phyloP scores from a whole-genome alignment of 2,888 invertebrate genomes.

The Drosophila atripex region DNA sequence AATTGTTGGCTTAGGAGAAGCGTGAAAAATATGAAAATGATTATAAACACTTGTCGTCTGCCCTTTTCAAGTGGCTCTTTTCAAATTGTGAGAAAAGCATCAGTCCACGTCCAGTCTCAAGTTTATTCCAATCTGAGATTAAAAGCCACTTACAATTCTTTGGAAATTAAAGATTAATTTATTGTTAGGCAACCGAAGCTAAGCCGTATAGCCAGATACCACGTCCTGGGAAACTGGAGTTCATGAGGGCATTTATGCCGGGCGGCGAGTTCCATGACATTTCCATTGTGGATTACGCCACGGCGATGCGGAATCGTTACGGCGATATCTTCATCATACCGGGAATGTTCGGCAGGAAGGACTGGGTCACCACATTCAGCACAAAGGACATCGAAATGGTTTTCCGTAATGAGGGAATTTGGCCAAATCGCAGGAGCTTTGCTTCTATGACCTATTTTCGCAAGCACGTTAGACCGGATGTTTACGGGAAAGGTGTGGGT shows the following conservation, averaged over 20 bases:
- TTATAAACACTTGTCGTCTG: neutral
- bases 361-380: conserved; percentile 83
- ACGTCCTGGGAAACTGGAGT: conserved; percentile 47
- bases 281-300: conserved; percentile 43
- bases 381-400: conserved; percentile 85
- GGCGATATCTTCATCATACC: conserved; percentile 81
- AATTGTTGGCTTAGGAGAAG: neutral
- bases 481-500: conserved; percentile 50
- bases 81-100: neutral
- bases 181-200: neutral
- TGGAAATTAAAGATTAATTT: neutral
- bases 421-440: conserved; percentile 83
- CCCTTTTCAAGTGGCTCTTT: neutral
- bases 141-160: neutral
- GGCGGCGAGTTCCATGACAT: conserved; percentile 54
- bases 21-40: neutral
- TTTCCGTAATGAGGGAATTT: conserved; percentile 84
- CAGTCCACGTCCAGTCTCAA: conserved; percentile 2
- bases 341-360: conserved; percentile 73
- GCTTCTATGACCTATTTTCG: conserved; percentile 81
- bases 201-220: conserved; percentile 54
- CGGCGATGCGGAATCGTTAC: conserved; percentile 49
- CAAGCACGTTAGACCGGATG: conserved; percentile 47
- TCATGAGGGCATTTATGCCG: conserved; percentile 60
- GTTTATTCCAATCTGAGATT: neutral